Evolutionary conservation across 2,797 vertebrate genomes (phyloP).

Genomic region (Anguilla pacifica): DNA sequence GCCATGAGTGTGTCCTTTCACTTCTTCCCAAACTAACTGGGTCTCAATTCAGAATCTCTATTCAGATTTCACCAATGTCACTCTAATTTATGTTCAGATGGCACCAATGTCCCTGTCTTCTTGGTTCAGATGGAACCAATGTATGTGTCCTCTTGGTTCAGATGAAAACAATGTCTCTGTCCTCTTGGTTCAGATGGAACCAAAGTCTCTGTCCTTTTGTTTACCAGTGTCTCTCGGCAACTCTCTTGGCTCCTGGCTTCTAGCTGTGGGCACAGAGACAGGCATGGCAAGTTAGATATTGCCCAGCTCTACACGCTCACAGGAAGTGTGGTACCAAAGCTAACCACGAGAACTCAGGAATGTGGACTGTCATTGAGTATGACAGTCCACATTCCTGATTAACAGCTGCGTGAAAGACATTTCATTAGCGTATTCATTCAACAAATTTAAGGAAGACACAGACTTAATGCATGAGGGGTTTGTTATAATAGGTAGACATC

Average conservation of each 20-base stretch:
- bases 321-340: neutral
- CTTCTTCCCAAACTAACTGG: neutral
- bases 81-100: neutral
- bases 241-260: neutral
- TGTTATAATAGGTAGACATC: neutral
- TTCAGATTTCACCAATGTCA: neutral
- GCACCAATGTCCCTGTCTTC: neutral
- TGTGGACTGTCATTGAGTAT: neutral
- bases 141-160: neutral
- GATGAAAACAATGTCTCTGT: neutral
- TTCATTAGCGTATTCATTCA: neutral
- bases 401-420: neutral
- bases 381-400: neutral
- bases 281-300: neutral
- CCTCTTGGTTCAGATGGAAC: neutral
- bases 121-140: neutral
- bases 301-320: neutral
- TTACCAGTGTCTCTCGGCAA: neutral
- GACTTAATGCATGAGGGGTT: neutral
- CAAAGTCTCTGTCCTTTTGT: neutral
- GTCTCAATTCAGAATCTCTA: neutral
- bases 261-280: conserved; percentile 2
- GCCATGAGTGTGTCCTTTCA: conserved; percentile 59
- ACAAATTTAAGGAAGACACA: neutral
- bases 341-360: neutral